These are phyloP conservation scores for Lethocerus indicus DNA, from an alignment of 1,140 invertebrate species.

Conservation along the genomic window DNA sequence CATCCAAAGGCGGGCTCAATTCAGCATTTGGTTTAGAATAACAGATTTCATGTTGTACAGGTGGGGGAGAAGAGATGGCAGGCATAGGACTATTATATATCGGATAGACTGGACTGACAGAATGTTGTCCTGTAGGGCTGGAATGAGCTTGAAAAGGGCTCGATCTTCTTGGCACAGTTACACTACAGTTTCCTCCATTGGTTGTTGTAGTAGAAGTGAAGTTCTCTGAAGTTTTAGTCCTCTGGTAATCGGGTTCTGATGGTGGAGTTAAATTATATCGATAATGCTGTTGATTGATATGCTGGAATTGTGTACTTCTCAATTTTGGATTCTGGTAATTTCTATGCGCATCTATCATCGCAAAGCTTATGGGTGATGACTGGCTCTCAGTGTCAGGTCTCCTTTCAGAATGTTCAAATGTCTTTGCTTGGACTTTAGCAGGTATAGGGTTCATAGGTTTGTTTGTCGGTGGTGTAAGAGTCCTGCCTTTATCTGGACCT, in stretches of 20 bases:
- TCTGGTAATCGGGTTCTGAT: conserved; percentile 16
- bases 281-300: conserved; percentile 3
- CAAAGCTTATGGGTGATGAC: conserved; percentile 56
- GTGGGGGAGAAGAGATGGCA: conserved; percentile 44
- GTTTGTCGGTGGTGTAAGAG: too few relatives aligned
- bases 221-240: conserved; percentile 28
- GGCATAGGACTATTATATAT: conserved; percentile 62
- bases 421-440: conserved; percentile 44
- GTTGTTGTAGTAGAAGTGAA: conserved; percentile 36
- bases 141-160: conserved; percentile 48
- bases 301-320: conserved; percentile 21
- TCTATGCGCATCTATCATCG: conserved; percentile 41
- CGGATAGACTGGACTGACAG: conserved; percentile 54
- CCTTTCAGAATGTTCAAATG: conserved; percentile 33
- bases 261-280: conserved; percentile 10
- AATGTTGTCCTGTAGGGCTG: conserved; percentile 39
- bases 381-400: conserved; percentile 36
- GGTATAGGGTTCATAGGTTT: too few relatives aligned
- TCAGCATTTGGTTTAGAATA: conserved; percentile 30
- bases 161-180: conserved; percentile 41
- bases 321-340: conserved; percentile 18
- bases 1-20: conserved; percentile 46
- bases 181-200: conserved; percentile 42
- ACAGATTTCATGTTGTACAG: conserved; percentile 32
- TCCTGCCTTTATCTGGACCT: too few relatives aligned